Evolutionary conservation across 2,113 vertebrate genomes (phyloP).

Genomic region (Apteryx mantelli): DNA sequence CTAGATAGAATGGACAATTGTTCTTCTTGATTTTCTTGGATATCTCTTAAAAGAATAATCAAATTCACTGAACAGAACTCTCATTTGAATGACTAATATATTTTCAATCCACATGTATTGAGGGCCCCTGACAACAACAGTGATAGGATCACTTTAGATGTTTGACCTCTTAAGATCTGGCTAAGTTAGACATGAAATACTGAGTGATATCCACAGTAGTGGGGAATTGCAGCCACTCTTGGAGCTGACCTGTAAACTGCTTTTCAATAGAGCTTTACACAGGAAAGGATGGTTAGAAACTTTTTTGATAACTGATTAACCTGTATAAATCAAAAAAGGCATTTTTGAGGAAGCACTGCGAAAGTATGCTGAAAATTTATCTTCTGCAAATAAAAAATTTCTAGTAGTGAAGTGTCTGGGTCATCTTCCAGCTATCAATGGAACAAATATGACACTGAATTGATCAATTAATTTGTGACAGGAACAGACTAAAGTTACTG

Average conservation of each 20-base stretch:
- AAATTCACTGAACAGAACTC: neutral
- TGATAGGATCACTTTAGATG: neutral
- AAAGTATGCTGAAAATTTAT: fast-evolving
- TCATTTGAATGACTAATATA: neutral
- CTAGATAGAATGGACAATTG: neutral
- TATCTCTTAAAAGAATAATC: neutral
- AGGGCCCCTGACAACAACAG: neutral
- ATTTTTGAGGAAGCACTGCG: neutral
- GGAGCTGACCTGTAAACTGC: neutral
- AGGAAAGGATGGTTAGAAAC: neutral
- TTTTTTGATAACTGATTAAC: neutral
- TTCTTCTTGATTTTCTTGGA: neutral
- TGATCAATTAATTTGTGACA: neutral
- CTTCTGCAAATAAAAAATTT: neutral
- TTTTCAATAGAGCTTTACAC: neutral
- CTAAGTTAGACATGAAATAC: neutral
- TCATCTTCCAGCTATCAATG: neutral
- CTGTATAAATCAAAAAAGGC: neutral
- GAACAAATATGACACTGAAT: neutral
- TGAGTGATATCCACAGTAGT: neutral
- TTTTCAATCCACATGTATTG: neutral
- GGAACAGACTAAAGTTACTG: neutral
- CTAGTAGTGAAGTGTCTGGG: neutral
- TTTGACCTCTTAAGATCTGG: neutral
- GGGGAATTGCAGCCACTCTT: neutral